Evolutionary conservation across 2,888 invertebrate species (phyloP), one percentile per base, ranked within the genome.

Genomic region (Melitaea athalia): DNA sequence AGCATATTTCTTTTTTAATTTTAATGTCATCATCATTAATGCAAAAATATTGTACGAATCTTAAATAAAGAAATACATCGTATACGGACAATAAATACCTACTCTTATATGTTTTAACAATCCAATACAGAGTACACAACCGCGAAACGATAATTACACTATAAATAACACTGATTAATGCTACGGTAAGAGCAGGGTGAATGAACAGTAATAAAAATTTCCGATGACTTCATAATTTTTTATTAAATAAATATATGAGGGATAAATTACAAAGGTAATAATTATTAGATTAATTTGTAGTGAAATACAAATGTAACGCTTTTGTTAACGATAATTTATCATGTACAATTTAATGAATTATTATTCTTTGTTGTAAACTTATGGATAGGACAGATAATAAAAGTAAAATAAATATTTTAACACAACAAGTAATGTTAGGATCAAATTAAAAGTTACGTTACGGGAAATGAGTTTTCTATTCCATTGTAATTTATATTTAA

Each of bases 81-180:
- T 70, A 62, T 69, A n/a, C 64, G 45, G 65, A 63, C 68, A 75
- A 72, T 75, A 69, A 72, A 72, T 64, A 69, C n/a, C n/a, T n/a
- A n/a, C 53, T 72, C 68, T 73, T 75, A 74, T 71, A 68, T 64
- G 38, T 8, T 67, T 72, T 72, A 69, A 72, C 74, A 72, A 76
- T 76, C 72, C 70, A 69, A 74, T 70, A 67, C 70, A 69, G 53
- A 55, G 42, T 67, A 67, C 61, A 49, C 72, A 53, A 70, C 75
- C 72, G 68, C 75, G 71, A 68, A 72, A 73, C 70, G 73, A 74
- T 76, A 76, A 76, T 76, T 76, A 74, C 76, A 70, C 72, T 59
- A 76, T 76, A 76, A 76, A 76, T 75, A 75, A 75, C 70, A 64
- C 59, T 74, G 76, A 76, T 76, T 72, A 75, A 76, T 76, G 76